These are phyloP conservation scores for Macrocentrus cingulum DNA, from an alignment of 1,140 invertebrate genomes.

Conservation along the genomic window DNA sequence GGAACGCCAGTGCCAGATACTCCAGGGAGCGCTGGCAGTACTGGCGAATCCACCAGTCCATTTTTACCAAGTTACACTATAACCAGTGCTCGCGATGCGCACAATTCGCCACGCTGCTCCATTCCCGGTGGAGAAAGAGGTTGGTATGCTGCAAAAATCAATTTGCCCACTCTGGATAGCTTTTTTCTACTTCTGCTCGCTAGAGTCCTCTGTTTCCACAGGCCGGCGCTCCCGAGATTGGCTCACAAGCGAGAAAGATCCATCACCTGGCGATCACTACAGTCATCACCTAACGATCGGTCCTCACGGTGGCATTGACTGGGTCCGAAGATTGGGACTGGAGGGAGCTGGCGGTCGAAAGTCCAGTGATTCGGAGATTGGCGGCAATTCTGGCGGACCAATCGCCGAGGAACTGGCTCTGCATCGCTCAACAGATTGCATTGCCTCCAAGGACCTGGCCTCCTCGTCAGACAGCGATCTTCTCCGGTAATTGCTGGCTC, in stretches of 20 bases:
- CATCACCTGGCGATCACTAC: conserved; percentile 47
- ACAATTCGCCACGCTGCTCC: conserved; percentile 47
- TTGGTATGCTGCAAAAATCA: conserved; percentile 22
- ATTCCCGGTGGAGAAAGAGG: conserved; percentile 54
- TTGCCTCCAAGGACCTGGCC: conserved; percentile 64
- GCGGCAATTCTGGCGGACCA: conserved; percentile 51
- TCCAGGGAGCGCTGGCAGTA: conserved; percentile 65
- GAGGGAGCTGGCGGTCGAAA: conserved; percentile 49
- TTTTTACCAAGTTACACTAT: conserved; percentile 39
- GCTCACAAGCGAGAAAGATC: conserved; percentile 46
- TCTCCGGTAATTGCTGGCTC: conserved; percentile 46
- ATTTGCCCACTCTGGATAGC: neutral
- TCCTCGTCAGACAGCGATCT: conserved; percentile 66
- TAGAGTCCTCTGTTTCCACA: conserved; percentile 24
- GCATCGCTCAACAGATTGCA: conserved; percentile 70
- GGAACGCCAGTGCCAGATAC: conserved; percentile 57
- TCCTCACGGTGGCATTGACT: conserved; percentile 67
- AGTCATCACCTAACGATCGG: conserved; percentile 65
- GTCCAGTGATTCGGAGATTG: conserved; percentile 59
- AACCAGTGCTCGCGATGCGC: conserved; percentile 39
- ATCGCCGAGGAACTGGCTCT: conserved; percentile 58
- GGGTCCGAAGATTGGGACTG: conserved; percentile 61
- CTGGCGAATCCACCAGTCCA: conserved; percentile 61
- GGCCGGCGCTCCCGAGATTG: conserved; percentile 52
- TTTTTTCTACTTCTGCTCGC: conserved; percentile 1